Evolutionary conservation across 1,140 invertebrate species (phyloP), one percentile per base, ranked within the genome.

Genomic region (Maniola jurtina): DNA sequence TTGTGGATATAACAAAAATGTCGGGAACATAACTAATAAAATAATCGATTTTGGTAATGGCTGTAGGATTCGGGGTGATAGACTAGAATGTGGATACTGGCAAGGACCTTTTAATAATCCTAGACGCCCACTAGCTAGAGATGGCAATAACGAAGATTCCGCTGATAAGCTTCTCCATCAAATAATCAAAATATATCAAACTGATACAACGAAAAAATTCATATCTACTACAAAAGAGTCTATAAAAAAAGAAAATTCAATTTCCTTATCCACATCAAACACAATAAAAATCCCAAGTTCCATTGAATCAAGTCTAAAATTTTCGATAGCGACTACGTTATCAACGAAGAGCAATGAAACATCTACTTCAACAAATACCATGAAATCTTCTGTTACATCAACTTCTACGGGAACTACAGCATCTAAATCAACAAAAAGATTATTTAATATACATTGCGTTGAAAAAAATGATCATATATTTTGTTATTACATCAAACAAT

Each of bases 41-140:
- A 60, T 61, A 10, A 62, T 59, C 6, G 62, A 83, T 54, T 33
- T 80, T 14, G 75, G 71, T 16, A 79, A 83, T 61, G 83, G 74
- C 6, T 88, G 86, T 70, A 67, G 69, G 11, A 64, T 75, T 16
- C 76, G 80, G 6, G 75, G 70, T 35, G 74, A 80, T 25, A 84
- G 84, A 76, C 68, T 88, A 52, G 86, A 88, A 77, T 88, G 86
- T 72, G 86, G 84, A 8, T 88, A 88, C 70, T 61, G 75, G 60
- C 60, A 48, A 8, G 70, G 65, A 8, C 76, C 76, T 25, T 78
- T 76, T 67, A 61, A 54, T 40, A 60, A 67, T 58, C 42, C 57
- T 1, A 75, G 75, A 71, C 73, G 73, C 9, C 75, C 74, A 5
- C 66, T 75, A 15, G 67, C 57, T 55, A 59, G 69, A 35, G 57